Conservation (phyloP, 1,140 invertebrate genomes). For the Drosophila rufa region DNA sequence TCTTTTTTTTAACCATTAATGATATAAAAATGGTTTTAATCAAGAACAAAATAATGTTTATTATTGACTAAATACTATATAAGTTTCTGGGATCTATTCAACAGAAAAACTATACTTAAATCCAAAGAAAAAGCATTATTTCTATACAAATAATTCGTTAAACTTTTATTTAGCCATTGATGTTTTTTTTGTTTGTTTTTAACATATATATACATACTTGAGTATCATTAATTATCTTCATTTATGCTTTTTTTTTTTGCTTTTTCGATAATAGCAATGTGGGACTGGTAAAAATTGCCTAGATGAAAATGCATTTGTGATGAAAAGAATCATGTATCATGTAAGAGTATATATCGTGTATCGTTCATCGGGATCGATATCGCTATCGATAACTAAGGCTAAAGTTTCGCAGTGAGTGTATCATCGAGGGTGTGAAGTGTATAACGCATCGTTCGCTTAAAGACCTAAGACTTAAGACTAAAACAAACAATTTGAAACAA, state of each 20-base stretch:
- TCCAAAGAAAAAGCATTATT: background rate
- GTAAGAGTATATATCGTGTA: constrained; percentile 24
- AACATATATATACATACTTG: constrained; percentile 64
- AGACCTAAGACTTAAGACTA: constrained; percentile 74
- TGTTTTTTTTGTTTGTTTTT: constrained; percentile 54
- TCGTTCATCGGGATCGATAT: constrained; percentile 42
- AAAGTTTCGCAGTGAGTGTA: constrained; percentile 43
- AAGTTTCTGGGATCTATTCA: background rate
- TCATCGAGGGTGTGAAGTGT: constrained; percentile 45
- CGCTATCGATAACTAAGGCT: constrained; percentile 54
- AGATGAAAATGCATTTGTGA: constrained; percentile 65
- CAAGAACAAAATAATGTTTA: too few relatives aligned
- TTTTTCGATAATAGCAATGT: constrained; percentile 51
- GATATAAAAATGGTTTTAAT: too few relatives aligned
- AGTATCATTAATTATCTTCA: constrained; percentile 63
- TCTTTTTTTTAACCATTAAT: too few relatives aligned
- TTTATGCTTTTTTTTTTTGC: constrained; percentile 26
- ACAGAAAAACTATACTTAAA: background rate
- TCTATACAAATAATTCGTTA: constrained; percentile 47
- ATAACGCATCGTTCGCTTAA: constrained; percentile 77
- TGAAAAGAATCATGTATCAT: constrained; percentile 41
- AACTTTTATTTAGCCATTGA: constrained; percentile 76
- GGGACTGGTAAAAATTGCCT: constrained; percentile 43
- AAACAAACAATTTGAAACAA: constrained; percentile 80
- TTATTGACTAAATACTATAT: too few relatives aligned